Base-by-base conservation (phyloP, 2,797 vertebrate genomes). In the Anabas testudineus region DNA sequence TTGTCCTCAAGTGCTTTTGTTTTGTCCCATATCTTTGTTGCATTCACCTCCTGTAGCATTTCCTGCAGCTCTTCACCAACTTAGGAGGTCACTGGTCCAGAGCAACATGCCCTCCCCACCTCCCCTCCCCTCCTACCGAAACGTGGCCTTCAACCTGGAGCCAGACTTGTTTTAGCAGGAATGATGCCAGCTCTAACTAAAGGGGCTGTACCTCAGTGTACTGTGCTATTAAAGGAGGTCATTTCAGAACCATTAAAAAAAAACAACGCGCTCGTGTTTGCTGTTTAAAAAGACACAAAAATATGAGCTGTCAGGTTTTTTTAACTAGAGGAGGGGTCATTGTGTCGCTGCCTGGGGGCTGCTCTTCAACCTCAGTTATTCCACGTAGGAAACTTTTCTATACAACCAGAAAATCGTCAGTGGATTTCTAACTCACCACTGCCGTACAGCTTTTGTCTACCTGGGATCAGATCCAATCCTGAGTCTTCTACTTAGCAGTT, bases 121-220 rank as follows among this genome's bases (percentile, higher is more conserved):
- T n/a, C n/a, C 28, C 28, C 28, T 30, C 28, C 30, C 30, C 28
- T 14, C 43, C 65, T 47, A 65, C 76, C 76, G 80, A 64, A 58
- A 69, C 2, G 69, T 84, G 87, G 78, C 82, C 83, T 88, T 84
- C 59, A 71, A 7, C 56, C 79, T 56, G 60, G 68, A 86, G 30
- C 71, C 70, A 49, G 62, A 67, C 73, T 34, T 67, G 62, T 70
- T 74, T 66, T n/a, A 70, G 61, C 53, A 66, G 63, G 42, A 80
- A 54, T 55, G 30, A 14, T 67, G 51, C 48, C 46, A 61, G 45
- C 52, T 71, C 30, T 7, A 41, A 43, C 45, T 9, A 10, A 46
- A 52, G 61, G 13, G 55, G 71, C 59, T 57, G 73, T 56, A 43
- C 54, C 15, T 52, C 22, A 13, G 46, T 13, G 28, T 13, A 14